Percentiles rank a stretch among this genome's conserved stretches.
phyloP scores from a whole-genome alignment of 2,888 invertebrate genomes.

The Nephrotoma appendiculata region DNA sequence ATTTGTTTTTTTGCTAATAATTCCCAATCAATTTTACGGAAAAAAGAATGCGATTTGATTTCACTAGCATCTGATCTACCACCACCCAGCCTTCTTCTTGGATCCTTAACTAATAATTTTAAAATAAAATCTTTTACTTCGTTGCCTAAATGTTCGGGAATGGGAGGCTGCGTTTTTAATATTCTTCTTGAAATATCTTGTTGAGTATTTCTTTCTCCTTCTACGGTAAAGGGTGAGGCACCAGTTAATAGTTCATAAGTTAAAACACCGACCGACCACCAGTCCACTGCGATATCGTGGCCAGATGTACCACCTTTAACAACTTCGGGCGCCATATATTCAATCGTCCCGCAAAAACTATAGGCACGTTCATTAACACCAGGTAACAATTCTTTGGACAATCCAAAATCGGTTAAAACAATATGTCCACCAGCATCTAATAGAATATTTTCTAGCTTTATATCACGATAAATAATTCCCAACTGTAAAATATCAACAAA shows the following conservation, averaged over 20 bases:
- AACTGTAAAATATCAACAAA: conserved; percentile 45
- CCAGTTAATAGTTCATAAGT: conserved; percentile 94
- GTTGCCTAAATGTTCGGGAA: conserved; percentile 64
- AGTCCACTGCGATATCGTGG: conserved; percentile 96
- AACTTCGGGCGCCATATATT: conserved; percentile 92
- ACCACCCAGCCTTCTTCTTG: conserved; percentile 72
- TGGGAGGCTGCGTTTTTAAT: conserved; percentile 74
- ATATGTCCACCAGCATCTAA: conserved; percentile 90
- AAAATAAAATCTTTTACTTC: conserved; percentile 59
- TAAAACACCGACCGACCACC: conserved; percentile 97
- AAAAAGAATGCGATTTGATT: conserved; percentile 81
- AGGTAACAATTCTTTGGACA: conserved; percentile 73
- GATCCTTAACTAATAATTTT: conserved; percentile 79
- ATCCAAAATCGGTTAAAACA: conserved; percentile 92
- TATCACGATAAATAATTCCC: conserved; percentile 95
- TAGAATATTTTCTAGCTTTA: conserved; percentile 93
- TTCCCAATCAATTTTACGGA: conserved; percentile 69
- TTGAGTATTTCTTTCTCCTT: conserved; percentile 86
- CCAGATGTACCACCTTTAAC: conserved; percentile 74
- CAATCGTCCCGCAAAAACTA: conserved; percentile 96
- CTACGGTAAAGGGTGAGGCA: conserved; percentile 93
- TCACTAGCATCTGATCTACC: conserved; percentile 74
- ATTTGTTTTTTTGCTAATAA: conserved; percentile 62
- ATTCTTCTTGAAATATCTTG: conserved; percentile 90
- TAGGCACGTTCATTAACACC: conserved; percentile 69